phyloP scores from a whole-genome alignment of 2,797 vertebrate species.

The Liparis tanakae region DNA sequence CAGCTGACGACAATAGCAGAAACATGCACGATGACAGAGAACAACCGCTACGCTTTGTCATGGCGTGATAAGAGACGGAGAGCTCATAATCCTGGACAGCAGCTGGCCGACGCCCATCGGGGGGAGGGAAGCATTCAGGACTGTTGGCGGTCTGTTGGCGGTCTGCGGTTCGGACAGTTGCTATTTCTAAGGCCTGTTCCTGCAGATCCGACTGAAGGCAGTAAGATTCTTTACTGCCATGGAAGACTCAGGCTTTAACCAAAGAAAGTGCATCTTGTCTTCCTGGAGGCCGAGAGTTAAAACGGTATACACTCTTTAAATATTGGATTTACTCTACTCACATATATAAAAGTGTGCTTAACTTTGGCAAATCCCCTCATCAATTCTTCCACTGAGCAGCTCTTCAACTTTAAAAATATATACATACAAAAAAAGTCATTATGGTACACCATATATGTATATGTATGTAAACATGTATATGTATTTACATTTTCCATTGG shows the following conservation, averaged over 20 bases:
- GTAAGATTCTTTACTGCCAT: not conserved
- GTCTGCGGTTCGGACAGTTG: slow-evolving; percentile 37
- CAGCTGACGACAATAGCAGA: slow-evolving; percentile 32
- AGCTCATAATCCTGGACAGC: slow-evolving; percentile 38
- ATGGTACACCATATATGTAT: not conserved
- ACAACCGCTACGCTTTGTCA: slow-evolving; percentile 16
- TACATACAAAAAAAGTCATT: too few species aligned
- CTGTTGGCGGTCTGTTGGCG: slow-evolving; percentile 31
- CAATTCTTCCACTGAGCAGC: not conserved
- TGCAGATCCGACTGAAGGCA: slow-evolving; percentile 4
- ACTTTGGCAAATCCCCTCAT: not conserved
- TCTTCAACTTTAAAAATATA: not conserved
- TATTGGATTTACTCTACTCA: not conserved
- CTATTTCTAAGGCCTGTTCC: slow-evolving; percentile 21
- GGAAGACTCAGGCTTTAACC: not conserved
- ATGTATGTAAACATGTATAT: too few species aligned
- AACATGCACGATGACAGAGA: slow-evolving; percentile 29
- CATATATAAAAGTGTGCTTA: too few species aligned
- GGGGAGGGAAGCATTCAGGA: slow-evolving; percentile 25
- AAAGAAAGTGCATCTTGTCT: not conserved
- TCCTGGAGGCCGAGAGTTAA: not conserved
- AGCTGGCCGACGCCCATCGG: slow-evolving; percentile 42
- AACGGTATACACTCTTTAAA: not conserved
- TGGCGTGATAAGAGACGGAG: slow-evolving; percentile 20
- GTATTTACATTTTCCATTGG: not conserved